Conservation (phyloP, 2,113 vertebrate genomes). For the Ptilorrhoa leucosticta region DNA sequence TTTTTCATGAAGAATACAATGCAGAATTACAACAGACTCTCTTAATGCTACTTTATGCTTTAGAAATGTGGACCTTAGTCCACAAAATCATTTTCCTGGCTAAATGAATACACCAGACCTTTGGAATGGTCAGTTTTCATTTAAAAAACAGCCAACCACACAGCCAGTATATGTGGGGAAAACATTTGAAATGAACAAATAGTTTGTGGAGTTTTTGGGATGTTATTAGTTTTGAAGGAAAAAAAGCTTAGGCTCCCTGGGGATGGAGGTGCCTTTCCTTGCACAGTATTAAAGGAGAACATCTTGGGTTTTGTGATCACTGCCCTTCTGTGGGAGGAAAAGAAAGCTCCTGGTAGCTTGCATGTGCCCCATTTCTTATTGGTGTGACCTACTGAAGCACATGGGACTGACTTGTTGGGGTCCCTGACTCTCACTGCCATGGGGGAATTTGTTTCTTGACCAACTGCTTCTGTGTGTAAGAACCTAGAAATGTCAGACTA, state of each 20-base stretch:
- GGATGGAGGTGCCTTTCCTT: neutral
- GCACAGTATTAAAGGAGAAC: neutral
- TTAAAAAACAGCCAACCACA: neutral
- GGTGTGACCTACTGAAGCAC: neutral
- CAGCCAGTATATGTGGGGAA: neutral
- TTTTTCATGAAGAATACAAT: neutral
- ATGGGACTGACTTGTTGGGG: neutral
- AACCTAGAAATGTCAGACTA: neutral
- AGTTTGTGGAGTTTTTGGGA: neutral
- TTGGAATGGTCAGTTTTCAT: neutral
- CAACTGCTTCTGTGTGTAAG: neutral
- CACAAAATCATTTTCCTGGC: neutral
- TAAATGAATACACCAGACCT: neutral
- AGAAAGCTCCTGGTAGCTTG: neutral
- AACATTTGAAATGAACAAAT: neutral
- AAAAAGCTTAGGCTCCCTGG: neutral
- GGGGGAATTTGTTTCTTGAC: neutral
- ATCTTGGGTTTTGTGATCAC: neutral
- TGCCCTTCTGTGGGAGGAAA: neutral
- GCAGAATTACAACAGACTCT: neutral
- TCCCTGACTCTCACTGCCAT: neutral
- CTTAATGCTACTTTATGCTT: neutral
- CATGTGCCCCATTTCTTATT: rapidly evolving
- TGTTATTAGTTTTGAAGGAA: neutral
- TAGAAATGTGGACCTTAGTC: neutral